These are phyloP conservation scores for Drosophila subpulchrella DNA, from an alignment of 1,140 invertebrate genomes.

Conservation along the genomic window DNA sequence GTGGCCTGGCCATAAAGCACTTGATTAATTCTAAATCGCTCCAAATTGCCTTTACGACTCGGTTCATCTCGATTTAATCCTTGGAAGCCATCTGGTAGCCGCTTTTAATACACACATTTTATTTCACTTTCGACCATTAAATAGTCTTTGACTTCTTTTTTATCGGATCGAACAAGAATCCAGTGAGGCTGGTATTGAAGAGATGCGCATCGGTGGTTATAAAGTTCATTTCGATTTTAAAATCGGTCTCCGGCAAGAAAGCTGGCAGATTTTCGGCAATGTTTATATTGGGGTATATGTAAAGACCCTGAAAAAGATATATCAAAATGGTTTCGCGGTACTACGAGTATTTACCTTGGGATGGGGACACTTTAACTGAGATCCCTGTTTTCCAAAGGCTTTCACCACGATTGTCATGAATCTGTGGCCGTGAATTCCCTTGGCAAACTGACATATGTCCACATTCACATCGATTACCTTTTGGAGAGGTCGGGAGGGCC, in stretches of 20 bases:
- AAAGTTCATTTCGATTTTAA: conserved; percentile 51
- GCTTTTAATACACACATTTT: conserved; percentile 2
- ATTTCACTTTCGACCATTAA: conserved; percentile 4
- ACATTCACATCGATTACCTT: conserved; percentile 44
- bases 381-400: conserved; percentile 14
- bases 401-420: conserved; percentile 30
- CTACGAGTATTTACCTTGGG: conserved; percentile 15
- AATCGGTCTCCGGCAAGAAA: conserved; percentile 44
- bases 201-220: background rate
- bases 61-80: conserved; percentile 5
- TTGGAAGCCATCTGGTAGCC: background rate
- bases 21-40: conserved; percentile 18
- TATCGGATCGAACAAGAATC: conserved; percentile 13
- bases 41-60: conserved; percentile 8
- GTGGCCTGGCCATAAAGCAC: conserved; percentile 29
- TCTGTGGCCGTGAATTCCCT: conserved; percentile 21
- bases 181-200: conserved; percentile 20
- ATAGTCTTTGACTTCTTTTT: conserved; percentile 2
- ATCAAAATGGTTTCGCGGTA: no score
- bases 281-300: conserved; percentile 44
- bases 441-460: conserved; percentile 38
- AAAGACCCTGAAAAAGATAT: conserved; percentile 32
- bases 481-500: conserved; percentile 7
- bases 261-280: conserved; percentile 38
- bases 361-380: conserved; percentile 40